Percentiles rank a stretch among this genome's conserved stretches.
Evolutionary conservation across 2,113 vertebrate species (phyloP).

Genomic region (Gnathonemus echidnorhynchus): DNA sequence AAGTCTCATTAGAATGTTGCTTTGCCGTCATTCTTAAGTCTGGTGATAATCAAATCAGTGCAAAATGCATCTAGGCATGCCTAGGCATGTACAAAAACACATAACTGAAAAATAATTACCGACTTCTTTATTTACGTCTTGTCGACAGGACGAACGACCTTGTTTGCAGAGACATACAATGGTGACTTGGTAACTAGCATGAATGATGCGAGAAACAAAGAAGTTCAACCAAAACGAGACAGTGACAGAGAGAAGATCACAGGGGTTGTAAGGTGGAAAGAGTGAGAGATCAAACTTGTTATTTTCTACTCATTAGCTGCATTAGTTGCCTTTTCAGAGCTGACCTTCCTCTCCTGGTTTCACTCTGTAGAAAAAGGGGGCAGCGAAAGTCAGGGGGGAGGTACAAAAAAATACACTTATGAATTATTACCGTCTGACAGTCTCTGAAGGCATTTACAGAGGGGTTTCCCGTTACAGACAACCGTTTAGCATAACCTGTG

Average conservation of each 20-base stretch:
- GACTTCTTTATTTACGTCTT: background rate
- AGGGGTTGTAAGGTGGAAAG: background rate
- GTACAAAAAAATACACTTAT: slow-evolving; percentile 38
- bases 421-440: slow-evolving; percentile 53
- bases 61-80: background rate
- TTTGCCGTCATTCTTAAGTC: background rate
- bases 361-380: background rate
- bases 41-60: background rate
- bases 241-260: slow-evolving; percentile 19
- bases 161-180: background rate
- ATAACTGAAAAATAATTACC: background rate
- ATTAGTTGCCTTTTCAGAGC: background rate
- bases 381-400: background rate
- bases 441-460: slow-evolving; percentile 36
- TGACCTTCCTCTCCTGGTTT: slow-evolving; percentile 11
- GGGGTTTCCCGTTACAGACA: slow-evolving; percentile 34
- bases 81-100: background rate
- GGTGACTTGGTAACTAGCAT: slow-evolving; percentile 16
- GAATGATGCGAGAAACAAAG: slow-evolving; percentile 40
- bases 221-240: slow-evolving; percentile 15
- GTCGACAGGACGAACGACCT: background rate
- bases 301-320: background rate
- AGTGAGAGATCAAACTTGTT: slow-evolving; percentile 3
- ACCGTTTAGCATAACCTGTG: slow-evolving; percentile 37
- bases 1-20: background rate